Base-by-base conservation (phyloP, 2,113 vertebrate genomes). In the Fregata magnificens region DNA sequence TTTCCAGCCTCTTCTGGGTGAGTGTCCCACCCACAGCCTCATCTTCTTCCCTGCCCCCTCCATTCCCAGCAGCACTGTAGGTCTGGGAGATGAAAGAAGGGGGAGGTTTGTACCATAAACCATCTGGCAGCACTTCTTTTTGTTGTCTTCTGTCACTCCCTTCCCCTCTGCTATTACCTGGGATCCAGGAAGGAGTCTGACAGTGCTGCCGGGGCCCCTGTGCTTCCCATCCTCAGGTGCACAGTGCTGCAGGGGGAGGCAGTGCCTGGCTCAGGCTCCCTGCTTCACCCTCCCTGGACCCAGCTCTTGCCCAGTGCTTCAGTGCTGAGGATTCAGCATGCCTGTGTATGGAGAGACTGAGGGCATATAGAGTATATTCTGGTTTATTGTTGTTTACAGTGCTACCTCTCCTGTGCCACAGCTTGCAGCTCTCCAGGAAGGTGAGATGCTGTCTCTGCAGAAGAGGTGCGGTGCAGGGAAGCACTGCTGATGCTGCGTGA, bases 281-380 rank as follows among this genome's bases (percentile, higher is more conserved):
- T 18, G 7, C 50, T 74, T 53, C 0, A 0, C 13, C 21, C 1
- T 53, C 21, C 56, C 28, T 5, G 19, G 4, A 29, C 19, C 4
- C 59, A 70, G 28, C 38, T 50, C 59, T 26, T 13, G 9, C 11
- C 15, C 16, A 4, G 6, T 4, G 31, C 66, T 67, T 59, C 40
- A 5, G 14, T 28, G 59, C 36, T 26, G 63, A 73, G 56, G 8
- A 10, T 16, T 62, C 36, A 8, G 4, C 4, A 8, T 67, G 38
- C 13, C 28, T 20, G 7, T 25, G 17, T 14, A 3, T 1, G 21
- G 65, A 42, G 19, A 8, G 13, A 13, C 11, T 9, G 52, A 45
- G 42, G 59, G 26, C 84, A 70, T 13, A 31, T 1, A 17, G 29
- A 29, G 7, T 14, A 10, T 28, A 3, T 70, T 11, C 59, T 56